Evolutionary conservation across 2,888 invertebrate genomes (phyloP).

Genomic region (Neoaliturus tenellus): DNA sequence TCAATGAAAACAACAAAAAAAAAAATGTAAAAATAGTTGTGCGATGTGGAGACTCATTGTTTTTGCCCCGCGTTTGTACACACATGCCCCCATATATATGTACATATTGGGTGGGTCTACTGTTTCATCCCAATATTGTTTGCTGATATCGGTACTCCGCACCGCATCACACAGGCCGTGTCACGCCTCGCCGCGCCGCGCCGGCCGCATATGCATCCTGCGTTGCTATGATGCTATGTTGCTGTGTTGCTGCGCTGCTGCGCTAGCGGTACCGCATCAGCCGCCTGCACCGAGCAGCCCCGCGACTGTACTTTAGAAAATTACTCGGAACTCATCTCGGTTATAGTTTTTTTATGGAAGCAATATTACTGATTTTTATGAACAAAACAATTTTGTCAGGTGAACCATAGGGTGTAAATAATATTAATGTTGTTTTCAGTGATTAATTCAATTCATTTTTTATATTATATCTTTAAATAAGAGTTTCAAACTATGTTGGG

Average conservation of each 20-base stretch:
- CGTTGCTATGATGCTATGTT: background rate
- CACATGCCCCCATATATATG: background rate
- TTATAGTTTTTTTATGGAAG: no score
- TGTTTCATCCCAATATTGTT: slow-evolving; percentile 34
- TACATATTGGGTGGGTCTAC: background rate
- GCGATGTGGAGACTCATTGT: background rate
- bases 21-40: background rate
- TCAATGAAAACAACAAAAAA: background rate
- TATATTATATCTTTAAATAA: no score
- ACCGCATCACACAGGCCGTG: background rate
- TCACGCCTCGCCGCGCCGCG: background rate
- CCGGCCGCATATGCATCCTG: background rate
- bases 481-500: no score
- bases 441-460: no score
- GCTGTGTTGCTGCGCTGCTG: background rate
- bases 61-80: background rate
- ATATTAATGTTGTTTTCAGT: no score
- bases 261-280: no score
- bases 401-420: no score
- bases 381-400: no score
- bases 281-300: background rate
- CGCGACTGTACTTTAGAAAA: background rate
- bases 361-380: no score
- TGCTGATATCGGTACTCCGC: slow-evolving; percentile 33
- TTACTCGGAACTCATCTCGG: no score